A percentile compares a stretch with the other conserved stretches of the same genome.
Conservation (phyloP, 2,888 invertebrate species). For the Apomyelois bistriatella region DNA sequence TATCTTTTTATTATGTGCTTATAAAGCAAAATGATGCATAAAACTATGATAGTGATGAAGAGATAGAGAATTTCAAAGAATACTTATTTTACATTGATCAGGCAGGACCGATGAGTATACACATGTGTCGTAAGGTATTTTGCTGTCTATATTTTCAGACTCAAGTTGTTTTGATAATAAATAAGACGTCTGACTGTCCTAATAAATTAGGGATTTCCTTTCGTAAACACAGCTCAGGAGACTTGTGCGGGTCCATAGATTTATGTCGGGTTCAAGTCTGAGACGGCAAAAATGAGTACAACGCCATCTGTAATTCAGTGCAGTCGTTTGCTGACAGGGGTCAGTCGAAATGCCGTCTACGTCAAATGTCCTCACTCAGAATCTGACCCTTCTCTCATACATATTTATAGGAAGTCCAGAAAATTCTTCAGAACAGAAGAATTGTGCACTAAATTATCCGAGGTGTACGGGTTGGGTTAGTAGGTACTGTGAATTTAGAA, state of each 20-base stretch:
- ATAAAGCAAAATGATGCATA: too few species aligned
- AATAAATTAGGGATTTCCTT: constrained; percentile 52
- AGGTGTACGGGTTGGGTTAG: constrained; percentile 14
- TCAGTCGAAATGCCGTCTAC: constrained; percentile 46
- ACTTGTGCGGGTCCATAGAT: constrained; percentile 53
- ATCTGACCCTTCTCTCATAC: constrained; percentile 51
- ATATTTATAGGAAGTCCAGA: constrained; percentile 47
- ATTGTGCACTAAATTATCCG: constrained; percentile 30
- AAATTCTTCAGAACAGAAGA: constrained; percentile 34
- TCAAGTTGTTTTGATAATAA: not conserved
- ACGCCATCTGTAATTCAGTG: constrained; percentile 49
- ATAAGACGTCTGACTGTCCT: constrained; percentile 18
- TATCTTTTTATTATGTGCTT: too few species aligned
- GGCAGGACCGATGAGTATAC: too few species aligned
- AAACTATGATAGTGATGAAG: too few species aligned
- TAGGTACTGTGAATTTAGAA: constrained; percentile 5
- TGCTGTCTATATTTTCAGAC: not conserved
- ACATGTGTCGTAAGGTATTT: too few species aligned
- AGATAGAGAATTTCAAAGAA: too few species aligned
- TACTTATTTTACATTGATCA: too few species aligned
- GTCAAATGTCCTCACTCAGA: constrained; percentile 44
- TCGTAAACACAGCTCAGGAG: constrained; percentile 45
- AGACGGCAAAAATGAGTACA: constrained; percentile 49
- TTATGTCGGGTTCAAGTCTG: constrained; percentile 51
- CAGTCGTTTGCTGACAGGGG: constrained; percentile 63